Evolutionary conservation across 2,888 invertebrate species (phyloP).

Genomic region (Ischnura elegans): DNA sequence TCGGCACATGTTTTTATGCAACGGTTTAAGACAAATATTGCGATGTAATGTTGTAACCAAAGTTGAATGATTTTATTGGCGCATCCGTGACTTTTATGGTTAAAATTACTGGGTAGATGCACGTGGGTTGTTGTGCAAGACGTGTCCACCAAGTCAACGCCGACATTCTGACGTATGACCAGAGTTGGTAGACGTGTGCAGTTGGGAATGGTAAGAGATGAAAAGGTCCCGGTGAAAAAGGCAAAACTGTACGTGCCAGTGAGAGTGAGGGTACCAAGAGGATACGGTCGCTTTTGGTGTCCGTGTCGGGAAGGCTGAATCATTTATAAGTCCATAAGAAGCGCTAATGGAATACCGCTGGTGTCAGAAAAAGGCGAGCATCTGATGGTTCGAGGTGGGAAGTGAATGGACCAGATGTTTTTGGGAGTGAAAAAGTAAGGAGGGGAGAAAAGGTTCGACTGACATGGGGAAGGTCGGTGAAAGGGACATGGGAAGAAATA

Average conservation of each 20-base stretch:
- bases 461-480: neutral
- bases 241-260: too few species aligned
- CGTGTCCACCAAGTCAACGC: too few species aligned
- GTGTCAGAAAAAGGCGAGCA: neutral
- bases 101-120: too few species aligned
- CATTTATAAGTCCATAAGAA: constrained; percentile 50
- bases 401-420: neutral
- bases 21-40: too few species aligned
- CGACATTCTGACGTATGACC: too few species aligned
- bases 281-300: neutral
- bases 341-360: constrained; percentile 33
- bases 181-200: too few species aligned
- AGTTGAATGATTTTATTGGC: too few species aligned
- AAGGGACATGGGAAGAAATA: neutral
- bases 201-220: neutral
- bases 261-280: neutral
- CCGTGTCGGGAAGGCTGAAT: neutral
- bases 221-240: neutral
- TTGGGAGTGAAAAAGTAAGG: neutral
- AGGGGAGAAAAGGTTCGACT: neutral
- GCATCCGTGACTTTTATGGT: too few species aligned
- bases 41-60: too few species aligned
- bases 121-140: too few species aligned
- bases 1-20: too few species aligned
- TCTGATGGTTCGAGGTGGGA: neutral